These are phyloP conservation scores for Pachyrhynchus sulphureomaculatus DNA, from an alignment of 1,140 invertebrate genomes.

Conservation along the genomic window DNA sequence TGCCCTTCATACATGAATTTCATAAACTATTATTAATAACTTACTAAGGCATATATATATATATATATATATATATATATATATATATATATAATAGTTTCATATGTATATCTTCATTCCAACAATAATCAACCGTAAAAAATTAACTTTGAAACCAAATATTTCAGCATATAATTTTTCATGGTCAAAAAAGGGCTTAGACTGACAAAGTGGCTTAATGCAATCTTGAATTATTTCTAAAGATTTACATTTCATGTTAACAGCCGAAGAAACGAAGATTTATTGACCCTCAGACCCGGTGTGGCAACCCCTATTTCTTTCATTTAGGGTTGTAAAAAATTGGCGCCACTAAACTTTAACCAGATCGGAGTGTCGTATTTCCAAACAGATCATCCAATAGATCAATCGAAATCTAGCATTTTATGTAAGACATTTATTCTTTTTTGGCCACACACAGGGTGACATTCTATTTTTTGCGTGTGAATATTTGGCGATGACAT, in stretches of 20 bases:
- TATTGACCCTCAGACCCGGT: background rate
- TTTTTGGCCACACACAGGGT: background rate
- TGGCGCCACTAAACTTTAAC: slow-evolving; percentile 20
- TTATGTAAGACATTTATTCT: background rate
- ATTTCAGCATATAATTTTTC: background rate
- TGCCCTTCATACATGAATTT: too few species aligned
- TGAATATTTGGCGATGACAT: too few species aligned
- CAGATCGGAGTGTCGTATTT: slow-evolving; percentile 8
- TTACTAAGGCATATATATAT: too few species aligned
- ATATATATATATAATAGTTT: too few species aligned
- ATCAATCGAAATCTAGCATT: background rate
- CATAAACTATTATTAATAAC: too few species aligned
- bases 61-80: too few species aligned
- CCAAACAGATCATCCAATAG: background rate
- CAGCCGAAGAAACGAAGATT: background rate
- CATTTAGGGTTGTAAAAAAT: slow-evolving; percentile 20
- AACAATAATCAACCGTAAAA: too few species aligned
- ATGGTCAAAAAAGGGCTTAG: background rate
- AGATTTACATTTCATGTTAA: slow-evolving; percentile 1
- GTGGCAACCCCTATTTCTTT: background rate
- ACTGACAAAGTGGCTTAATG: background rate
- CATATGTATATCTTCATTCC: too few species aligned
- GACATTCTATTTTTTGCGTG: too few species aligned
- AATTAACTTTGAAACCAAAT: too few species aligned
- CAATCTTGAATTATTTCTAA: background rate